Base-by-base conservation (phyloP, 37 sponge, comb jelly and placozoan species). In the Chondrilla cf. caribensis region DNA sequence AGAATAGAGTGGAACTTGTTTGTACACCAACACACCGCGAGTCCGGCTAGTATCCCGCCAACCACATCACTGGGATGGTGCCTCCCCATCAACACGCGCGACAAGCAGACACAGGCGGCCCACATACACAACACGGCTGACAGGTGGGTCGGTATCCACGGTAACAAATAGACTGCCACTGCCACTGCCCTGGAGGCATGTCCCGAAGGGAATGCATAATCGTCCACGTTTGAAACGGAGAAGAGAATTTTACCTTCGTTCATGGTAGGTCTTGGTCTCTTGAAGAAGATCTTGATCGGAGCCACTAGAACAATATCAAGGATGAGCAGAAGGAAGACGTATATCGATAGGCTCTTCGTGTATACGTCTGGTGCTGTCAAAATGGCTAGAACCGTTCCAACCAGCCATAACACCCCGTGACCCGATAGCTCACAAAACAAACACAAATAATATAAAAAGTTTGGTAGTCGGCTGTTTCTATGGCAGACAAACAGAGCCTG, bases 201-300 rank as follows among this genome's bases (percentile, higher is more conserved):
- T 33, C 97, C 97, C 0, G 97, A 96, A 26, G 97, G 97, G 31
- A 96, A 96, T 3, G 97, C 94, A 59, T 94, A 94, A 2, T 62
- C 21, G 80, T 96, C 97, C 6, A 96, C 83, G 11, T 79, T 62
- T 0, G 91, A 88, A 8, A 90, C 86, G 32, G 89, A 84, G 25
- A 88, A 55, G 0, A 87, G 72, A 28, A 96, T 96, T 9, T 42
- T 79, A 3, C 89, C 92, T 7, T 19, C 58, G 82, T 96, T 91
- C 15, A 82, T 36, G 0, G 60, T 32, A 2, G 97, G 97, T 6
- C 97, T 62, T 17, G 87, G 83, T 36, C 97, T 80, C 55, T 93
- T 86, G 71, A 96, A 88, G 41, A 80, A 7, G 6, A 90, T 33
- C 54, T 96, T 96, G 24, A 94, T 76, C 24, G 90, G 88, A 64